Conservation (phyloP, 2,888 invertebrate species). For the Alcis repandata region DNA sequence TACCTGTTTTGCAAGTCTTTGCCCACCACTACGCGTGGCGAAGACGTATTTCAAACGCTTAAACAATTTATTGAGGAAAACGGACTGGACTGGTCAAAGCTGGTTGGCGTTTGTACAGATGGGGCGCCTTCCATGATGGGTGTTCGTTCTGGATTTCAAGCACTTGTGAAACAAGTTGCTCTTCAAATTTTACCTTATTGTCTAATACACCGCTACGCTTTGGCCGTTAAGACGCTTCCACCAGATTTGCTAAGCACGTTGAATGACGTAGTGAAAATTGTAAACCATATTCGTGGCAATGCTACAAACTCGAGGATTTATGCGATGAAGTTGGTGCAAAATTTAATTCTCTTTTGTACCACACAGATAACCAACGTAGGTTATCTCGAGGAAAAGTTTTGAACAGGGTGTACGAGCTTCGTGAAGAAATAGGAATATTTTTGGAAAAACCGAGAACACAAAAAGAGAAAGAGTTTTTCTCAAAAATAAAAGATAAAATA, state of each 20-base stretch:
- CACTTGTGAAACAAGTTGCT: slow-evolving; percentile 50
- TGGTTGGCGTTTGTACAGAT: slow-evolving; percentile 46
- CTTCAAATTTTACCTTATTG: slow-evolving; percentile 44
- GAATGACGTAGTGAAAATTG: slow-evolving; percentile 46
- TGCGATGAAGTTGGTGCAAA: slow-evolving; percentile 43
- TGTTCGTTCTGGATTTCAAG: slow-evolving; percentile 46
- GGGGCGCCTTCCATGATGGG: slow-evolving; percentile 40
- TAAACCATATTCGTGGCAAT: slow-evolving; percentile 47
- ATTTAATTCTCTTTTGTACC: slow-evolving; percentile 44
- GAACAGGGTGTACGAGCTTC: background rate
- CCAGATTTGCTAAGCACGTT: slow-evolving; percentile 45
- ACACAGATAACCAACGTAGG: slow-evolving; percentile 34
- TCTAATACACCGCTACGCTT: slow-evolving; percentile 47
- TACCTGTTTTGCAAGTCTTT: slow-evolving; percentile 48
- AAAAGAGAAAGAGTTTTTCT: background rate
- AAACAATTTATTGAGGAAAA: slow-evolving; percentile 46
- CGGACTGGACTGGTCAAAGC: slow-evolving; percentile 36
- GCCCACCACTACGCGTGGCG: slow-evolving; percentile 45
- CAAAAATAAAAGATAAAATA: background rate
- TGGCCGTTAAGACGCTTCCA: slow-evolving; percentile 40
- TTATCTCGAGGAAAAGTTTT: slow-evolving; percentile 1
- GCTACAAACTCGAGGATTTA: slow-evolving; percentile 34
- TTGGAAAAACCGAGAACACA: slow-evolving; percentile 8
- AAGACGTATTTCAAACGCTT: slow-evolving; percentile 49
- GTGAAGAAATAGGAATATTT: slow-evolving; percentile 10